A percentile compares a stretch with the other conserved stretches of the same genome.
Evolutionary conservation across 1,140 invertebrate genomes (phyloP).

Genomic region (Drosophila kepulauana): DNA sequence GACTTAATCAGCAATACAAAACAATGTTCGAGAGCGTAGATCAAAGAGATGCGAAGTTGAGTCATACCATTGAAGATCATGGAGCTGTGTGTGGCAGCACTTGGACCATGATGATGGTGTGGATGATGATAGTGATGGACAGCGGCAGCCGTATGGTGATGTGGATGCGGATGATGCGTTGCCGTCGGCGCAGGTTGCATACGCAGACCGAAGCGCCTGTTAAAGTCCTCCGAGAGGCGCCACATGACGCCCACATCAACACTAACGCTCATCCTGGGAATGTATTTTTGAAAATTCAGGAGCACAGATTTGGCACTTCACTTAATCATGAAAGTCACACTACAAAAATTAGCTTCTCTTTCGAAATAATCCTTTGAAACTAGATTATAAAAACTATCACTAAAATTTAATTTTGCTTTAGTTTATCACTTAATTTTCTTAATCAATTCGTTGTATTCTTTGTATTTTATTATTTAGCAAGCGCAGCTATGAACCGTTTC

Average conservation of each 20-base stretch:
- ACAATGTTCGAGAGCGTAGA: background rate
- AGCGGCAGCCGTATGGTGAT: slow-evolving; percentile 45
- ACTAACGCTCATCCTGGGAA: slow-evolving; percentile 76
- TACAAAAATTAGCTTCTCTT: background rate
- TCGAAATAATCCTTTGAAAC: background rate
- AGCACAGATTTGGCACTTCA: background rate
- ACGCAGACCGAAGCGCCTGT: slow-evolving; percentile 79
- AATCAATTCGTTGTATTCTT: background rate
- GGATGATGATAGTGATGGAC: slow-evolving; percentile 77
- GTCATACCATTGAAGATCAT: slow-evolving; percentile 86
- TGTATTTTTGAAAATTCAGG: too few relatives aligned
- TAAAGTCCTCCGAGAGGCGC: slow-evolving; percentile 84
- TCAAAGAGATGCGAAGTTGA: background rate
- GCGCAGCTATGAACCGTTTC: slow-evolving; percentile 49
- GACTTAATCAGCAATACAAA: background rate
- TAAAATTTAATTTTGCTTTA: background rate
- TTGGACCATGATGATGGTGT: slow-evolving; percentile 53
- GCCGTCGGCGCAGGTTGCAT: slow-evolving; percentile 76
- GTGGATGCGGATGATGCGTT: slow-evolving; percentile 64
- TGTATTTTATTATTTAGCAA: slow-evolving; percentile 4
- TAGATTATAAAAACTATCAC: background rate
- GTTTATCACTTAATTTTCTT: background rate
- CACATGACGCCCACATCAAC: slow-evolving; percentile 85
- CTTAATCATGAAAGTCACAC: background rate
- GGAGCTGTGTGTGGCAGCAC: slow-evolving; percentile 62